Base-by-base conservation (phyloP, 2,113 vertebrate genomes). In the rat (Rattus norvegicus) region DNA sequence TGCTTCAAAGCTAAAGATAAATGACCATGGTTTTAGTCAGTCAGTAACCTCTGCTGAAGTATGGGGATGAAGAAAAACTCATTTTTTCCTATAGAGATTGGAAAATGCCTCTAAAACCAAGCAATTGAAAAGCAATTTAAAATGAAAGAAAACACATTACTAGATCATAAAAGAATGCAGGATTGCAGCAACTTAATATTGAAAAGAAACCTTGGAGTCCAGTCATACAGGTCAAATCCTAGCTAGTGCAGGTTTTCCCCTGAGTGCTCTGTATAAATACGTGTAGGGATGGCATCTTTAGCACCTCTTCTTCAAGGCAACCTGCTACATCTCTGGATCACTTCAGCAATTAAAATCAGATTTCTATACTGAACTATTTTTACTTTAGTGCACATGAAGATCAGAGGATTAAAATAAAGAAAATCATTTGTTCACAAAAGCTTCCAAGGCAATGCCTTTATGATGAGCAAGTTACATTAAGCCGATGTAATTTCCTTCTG, bases 401-500 rank as follows among this genome's bases (percentile, higher is more conserved):
- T 75, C 14, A 92, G 91, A 96, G 72, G 12, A 92, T 73, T 54
- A 96, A 95, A 93, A 86, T 67, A 28, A 90, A 93, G 30, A 20
- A 63, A 96, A 39, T n/a, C 8, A 65, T 88, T 97, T 97, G 47
- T 72, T 91, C 93, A 93, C 70, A 92, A 93, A 94, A 85, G 33
- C 92, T 92, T 96, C 39, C 84, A 96, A 96, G 67, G 65, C 28
- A 81, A 86, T 96, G 52, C 94, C 86, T 96, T 97, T 93, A 72
- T 94, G 83, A 97, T 95, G 95, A 96, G 67, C 56, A 95, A 88
- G 26, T 97, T 75, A 59, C 73, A 85, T 77, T 95, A 96, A 91
- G 92, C 26, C 81, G 22, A 70, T 97, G 96, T 86, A 93, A 96
- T 97, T 97, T 94, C 93, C 93, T 95, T 96, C 88, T 94, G 90